Conservation (phyloP, 2,888 invertebrate genomes). For the Calliscelio sp. region DNA sequence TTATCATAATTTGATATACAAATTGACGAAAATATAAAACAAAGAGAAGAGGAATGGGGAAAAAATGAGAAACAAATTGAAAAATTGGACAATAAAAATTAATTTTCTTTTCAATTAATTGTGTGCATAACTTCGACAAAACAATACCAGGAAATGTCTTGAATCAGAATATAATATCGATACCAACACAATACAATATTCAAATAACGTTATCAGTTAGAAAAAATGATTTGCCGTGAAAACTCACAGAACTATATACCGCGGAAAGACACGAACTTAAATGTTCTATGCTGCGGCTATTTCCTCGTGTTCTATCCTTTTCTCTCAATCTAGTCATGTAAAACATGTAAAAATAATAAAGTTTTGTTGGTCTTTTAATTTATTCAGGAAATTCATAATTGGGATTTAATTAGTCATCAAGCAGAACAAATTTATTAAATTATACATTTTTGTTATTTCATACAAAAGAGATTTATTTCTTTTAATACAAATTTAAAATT, state of each 20-base stretch:
- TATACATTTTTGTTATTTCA: no score
- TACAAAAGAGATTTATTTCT: no score
- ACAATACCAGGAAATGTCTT: constrained; percentile 8
- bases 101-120: no score
- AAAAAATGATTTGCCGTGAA: constrained; percentile 38
- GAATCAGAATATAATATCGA: constrained; percentile 14
- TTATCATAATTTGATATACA: constrained; percentile 27
- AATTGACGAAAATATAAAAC: background rate
- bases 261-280: constrained; percentile 31
- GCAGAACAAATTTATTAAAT: no score
- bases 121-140: constrained; percentile 3
- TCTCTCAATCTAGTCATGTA: background rate
- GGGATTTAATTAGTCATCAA: no score
- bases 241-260: constrained; percentile 21
- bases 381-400: no score
- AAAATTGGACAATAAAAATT: background rate
- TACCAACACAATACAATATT: constrained; percentile 11
- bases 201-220: constrained; percentile 6
- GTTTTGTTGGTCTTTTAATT: background rate
- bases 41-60: background rate
- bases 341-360: background rate
- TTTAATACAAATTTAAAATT: no score
- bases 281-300: constrained; percentile 15
- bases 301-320: constrained; percentile 43
- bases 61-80: background rate